Evolutionary conservation across 2,797 vertebrate species (phyloP), one percentile per base, ranked within the genome.

Genomic region (Tamandua tetradactyla): DNA sequence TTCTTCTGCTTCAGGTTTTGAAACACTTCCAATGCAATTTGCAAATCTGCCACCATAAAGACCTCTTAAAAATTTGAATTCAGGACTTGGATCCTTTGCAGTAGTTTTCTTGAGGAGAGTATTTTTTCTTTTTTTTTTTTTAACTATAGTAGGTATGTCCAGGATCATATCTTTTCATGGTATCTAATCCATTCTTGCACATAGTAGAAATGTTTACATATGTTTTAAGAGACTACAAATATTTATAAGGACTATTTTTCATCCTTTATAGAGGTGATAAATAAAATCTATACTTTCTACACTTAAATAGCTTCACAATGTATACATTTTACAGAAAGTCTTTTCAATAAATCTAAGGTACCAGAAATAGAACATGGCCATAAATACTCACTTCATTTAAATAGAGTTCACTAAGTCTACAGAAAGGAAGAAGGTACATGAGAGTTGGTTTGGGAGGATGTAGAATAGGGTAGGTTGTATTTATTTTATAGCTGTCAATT

Each of bases 21-120:
- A 74, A 44, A 90, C 23, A 32, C 32, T 61, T 23, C 37, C 49
- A 87, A 22, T 42, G 84, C 20, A 68, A 40, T 92, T 74, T 84
- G 44, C 87, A 85, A 61, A 94, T 87, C 42, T 89, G 42, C 57
- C 22, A 87, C 79, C 25, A 23, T 74, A 79, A 4, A 59, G 49
- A 59, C 40, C 90, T 87, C 64, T 57, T 90, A 22, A 25, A 83
- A 87, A 87, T 52, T 62, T 92, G 81, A 93, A 92, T 87, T 68
- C 69, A 47, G 62, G 30, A 52, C 81, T 96, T 93, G 52, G 47
- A 71, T 87, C 72, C 89, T 89, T 59, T 82, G 62, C 4, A 59
- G 13, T 52, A 20, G 22, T 87, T 57, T 78, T 30, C 72, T 52
- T 61, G 89, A 62, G 42, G 35, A 40, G 35, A 61, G 61, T 59